Percentiles rank a stretch among this genome's conserved stretches.
phyloP scores from a whole-genome alignment of 2,113 vertebrate species.

The Apaloderma vittatum region DNA sequence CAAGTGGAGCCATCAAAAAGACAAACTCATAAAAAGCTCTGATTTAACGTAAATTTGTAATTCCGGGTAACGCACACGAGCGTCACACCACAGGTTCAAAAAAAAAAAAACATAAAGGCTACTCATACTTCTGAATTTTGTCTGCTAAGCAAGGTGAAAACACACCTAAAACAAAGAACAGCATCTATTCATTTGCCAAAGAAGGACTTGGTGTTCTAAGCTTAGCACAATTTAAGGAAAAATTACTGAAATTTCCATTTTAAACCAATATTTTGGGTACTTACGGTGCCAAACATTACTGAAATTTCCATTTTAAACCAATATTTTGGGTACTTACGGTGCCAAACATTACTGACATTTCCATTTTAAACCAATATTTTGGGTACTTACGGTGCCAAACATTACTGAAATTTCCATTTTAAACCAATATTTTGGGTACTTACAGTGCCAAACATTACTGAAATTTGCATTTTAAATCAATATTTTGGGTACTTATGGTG shows the following conservation, averaged over 20 bases:
- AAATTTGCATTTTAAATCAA: too few species aligned
- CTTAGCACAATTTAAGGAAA: background rate
- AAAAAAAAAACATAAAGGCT: background rate
- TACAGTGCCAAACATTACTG: too few species aligned
- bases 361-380: background rate
- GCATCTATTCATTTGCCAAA: background rate
- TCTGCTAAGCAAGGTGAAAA: background rate
- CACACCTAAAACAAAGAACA: background rate
- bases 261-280: background rate
- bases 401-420: background rate
- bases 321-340: too few species aligned
- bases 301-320: background rate
- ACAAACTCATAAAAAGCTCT: background rate
- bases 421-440: background rate
- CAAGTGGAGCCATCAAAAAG: rapidly evolving
- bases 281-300: background rate
- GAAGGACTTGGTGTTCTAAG: background rate
- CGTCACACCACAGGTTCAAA: background rate
- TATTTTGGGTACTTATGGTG: too few species aligned
- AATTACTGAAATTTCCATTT: background rate
- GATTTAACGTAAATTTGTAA: background rate
- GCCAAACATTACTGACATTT: background rate
- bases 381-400: too few species aligned
- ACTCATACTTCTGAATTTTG: background rate
- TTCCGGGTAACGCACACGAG: background rate